Base-by-base conservation (phyloP, 2,113 vertebrate genomes). In the Argyrosomus japonicus region DNA sequence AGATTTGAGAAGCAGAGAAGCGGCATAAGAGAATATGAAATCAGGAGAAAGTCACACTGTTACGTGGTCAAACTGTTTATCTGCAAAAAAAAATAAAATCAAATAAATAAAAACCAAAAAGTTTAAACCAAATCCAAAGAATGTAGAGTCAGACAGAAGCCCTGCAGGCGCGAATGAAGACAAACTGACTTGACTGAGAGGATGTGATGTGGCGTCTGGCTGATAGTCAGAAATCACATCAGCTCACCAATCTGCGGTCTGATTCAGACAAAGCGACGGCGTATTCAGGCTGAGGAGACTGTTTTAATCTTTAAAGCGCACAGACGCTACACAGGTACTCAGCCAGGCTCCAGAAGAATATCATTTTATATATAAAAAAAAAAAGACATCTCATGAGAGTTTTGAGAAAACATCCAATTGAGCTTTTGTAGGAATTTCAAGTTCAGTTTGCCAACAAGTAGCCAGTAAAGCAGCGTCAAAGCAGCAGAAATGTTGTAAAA, bases 361-460 rank as follows among this genome's bases (percentile, higher is more conserved):
- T 54, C 13, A 21, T 25, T 25, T 69, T 21, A 40, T 61, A 19
- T 36, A 48, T 18, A 19, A 32, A n/a, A 29, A 43, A 7, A 17
- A 17, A 70, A 14, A 64, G 11, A 17, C 17, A 76, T 15, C 0
- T 51, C 14, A 23, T 4, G 21, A 32, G 0, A 62, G 14, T 67
- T 79, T 68, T 23, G 56, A 76, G 17, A 69, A 21, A 18, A 61
- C 5, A 11, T 50, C 21, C 15, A 2, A 21, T 6, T n/a, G 9
- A 47, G 25, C 23, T 3, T 19, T 0, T 68, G n/a, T 5, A 25
- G 25, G 10, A 51, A 51, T 47, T n/a, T 11, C 4, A 77, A 76
- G 25, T 77, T 86, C 89, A 91, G 87, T 92, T 93, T 92, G 88
- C 68, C 80, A 79, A 82, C 87, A 92, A 76, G 68, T 19, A 74